These are phyloP conservation scores for Clepsis dumicolana DNA, from an alignment of 2,888 invertebrate genomes.

Conservation along the genomic window DNA sequence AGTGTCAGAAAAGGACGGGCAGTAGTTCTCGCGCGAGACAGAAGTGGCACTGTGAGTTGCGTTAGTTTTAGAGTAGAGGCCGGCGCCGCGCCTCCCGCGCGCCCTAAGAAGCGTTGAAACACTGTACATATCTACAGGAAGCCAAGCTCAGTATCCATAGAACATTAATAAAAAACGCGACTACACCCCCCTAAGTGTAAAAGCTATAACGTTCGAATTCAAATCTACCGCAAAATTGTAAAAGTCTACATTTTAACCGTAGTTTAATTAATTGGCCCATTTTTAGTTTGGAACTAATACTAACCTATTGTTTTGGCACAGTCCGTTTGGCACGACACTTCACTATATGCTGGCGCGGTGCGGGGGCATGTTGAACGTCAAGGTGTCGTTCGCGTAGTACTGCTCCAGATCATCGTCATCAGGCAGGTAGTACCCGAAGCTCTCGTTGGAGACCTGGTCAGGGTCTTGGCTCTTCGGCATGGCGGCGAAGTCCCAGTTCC, in stretches of 20 bases:
- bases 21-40: no score
- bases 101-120: conserved; percentile 55
- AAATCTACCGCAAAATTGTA: conserved; percentile 73
- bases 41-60: no score
- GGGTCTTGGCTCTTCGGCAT: conserved; percentile 62
- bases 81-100: conserved; percentile 19
- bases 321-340: conserved; percentile 43
- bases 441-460: conserved; percentile 76
- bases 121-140: conserved; percentile 75
- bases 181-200: conserved; percentile 67
- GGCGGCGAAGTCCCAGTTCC: conserved; percentile 73
- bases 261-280: conserved; percentile 72
- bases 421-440: conserved; percentile 79
- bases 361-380: conserved; percentile 78
- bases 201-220: conserved; percentile 71
- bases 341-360: conserved; percentile 82
- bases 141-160: conserved; percentile 68
- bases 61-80: background rate
- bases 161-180: conserved; percentile 63
- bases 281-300: conserved; percentile 56
- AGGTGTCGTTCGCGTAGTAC: conserved; percentile 78
- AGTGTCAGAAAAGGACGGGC: no score
- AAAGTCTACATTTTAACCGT: conserved; percentile 58
- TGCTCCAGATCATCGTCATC: conserved; percentile 75
- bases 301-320: conserved; percentile 52